phyloP scores from a whole-genome alignment of 2,888 invertebrate species.

The Nephrotoma appendiculata region DNA sequence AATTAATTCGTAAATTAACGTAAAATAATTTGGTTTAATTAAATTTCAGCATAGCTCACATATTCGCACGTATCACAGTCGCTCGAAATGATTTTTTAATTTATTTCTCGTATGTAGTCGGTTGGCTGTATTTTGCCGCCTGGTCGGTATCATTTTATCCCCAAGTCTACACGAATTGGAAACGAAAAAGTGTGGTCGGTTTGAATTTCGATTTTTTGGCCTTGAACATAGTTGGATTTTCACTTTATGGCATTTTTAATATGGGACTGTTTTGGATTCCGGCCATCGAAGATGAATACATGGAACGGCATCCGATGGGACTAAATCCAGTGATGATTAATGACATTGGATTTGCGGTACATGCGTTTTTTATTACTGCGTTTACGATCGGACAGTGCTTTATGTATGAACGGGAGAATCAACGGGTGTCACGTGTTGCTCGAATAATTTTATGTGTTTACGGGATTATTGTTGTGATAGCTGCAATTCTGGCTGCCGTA shows the following conservation, averaged over 20 bases:
- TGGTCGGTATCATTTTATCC: conserved; percentile 99
- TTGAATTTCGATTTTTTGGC: conserved; percentile 91
- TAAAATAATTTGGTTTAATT: neutral
- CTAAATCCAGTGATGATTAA: conserved; percentile 89
- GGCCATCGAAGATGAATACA: conserved; percentile 70
- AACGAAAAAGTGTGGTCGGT: conserved; percentile 88
- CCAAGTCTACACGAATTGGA: conserved; percentile 83
- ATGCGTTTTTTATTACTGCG: conserved; percentile 74
- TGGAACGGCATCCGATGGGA: conserved; percentile 64
- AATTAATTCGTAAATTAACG: conserved; percentile 10
- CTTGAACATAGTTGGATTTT: conserved; percentile 84
- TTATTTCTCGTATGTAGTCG: conserved; percentile 65
- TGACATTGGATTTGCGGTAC: conserved; percentile 91
- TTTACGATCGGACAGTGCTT: conserved; percentile 80
- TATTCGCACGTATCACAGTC: conserved; percentile 63
- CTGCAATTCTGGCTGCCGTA: conserved; percentile 46
- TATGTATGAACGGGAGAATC: conserved; percentile 76
- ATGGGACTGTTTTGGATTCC: conserved; percentile 74
- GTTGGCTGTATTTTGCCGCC: conserved; percentile 97
- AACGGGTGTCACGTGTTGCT: conserved; percentile 68
- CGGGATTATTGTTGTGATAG: conserved; percentile 44
- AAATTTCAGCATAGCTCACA: conserved; percentile 45
- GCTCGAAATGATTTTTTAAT: conserved; percentile 54
- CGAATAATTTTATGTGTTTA: conserved; percentile 51
- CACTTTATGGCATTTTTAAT: conserved; percentile 85